These are phyloP conservation scores for Tor tambroides DNA, from an alignment of 2,113 vertebrate genomes.

Conservation along the genomic window DNA sequence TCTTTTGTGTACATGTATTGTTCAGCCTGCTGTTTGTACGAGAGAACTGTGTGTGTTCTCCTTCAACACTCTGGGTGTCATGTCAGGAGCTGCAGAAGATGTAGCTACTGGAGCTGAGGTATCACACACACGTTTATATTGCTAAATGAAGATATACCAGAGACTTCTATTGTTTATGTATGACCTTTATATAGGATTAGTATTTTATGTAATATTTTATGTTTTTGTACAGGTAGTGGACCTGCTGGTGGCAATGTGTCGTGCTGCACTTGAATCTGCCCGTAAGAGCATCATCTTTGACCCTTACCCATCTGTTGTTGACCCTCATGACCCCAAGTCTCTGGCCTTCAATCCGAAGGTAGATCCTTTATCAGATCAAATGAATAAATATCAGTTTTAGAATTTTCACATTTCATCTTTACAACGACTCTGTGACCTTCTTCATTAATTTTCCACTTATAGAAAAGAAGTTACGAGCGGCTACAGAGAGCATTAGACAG, in stretches of 20 bases:
- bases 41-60: conserved; percentile 97
- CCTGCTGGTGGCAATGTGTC: conserved; percentile 95
- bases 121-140: conserved; percentile 2
- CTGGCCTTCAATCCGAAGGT: conserved; percentile 97
- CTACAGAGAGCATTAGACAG: conserved; percentile 93
- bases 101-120: conserved; percentile 96
- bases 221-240: conserved; percentile 85
- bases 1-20: conserved; percentile 29
- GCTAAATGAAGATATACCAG: not conserved
- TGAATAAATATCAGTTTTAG: not conserved
- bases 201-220: not conserved
- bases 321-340: conserved; percentile 90
- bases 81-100: conserved; percentile 93
- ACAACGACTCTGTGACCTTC: not conserved
- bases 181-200: not conserved
- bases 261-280: conserved; percentile 92
- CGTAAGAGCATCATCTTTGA: conserved; percentile 97
- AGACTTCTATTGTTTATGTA: too few species aligned
- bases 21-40: conserved; percentile 91
- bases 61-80: conserved; percentile 91
- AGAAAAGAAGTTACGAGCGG: conserved; percentile 94
- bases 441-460: not conserved
- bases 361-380: conserved; percentile 23
- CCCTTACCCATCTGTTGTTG: conserved; percentile 94
- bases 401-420: not conserved